Evolutionary conservation across 2,888 invertebrate species (phyloP).

Genomic region (Dryobotodes eremita): DNA sequence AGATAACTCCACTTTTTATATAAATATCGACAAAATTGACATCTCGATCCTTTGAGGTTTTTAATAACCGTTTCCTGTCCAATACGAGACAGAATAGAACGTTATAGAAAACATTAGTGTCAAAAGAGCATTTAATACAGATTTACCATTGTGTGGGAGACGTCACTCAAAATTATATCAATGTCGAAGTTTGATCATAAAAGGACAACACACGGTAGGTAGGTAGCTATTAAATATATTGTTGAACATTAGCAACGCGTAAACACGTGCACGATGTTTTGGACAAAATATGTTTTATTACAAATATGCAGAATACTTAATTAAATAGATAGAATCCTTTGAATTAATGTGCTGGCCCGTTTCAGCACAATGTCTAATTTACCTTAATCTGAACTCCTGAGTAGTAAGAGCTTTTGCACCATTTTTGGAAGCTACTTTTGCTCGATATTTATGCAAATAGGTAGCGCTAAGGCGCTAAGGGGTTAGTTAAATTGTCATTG

Average conservation of each 20-base stretch:
- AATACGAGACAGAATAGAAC: conserved; percentile 76
- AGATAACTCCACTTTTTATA: conserved; percentile 58
- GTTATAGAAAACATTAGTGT: conserved; percentile 79
- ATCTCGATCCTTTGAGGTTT: conserved; percentile 75
- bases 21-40: conserved; percentile 64
- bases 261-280: conserved; percentile 61
- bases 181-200: conserved; percentile 74
- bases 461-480: not conserved
- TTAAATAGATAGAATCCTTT: not conserved
- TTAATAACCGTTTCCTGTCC: conserved; percentile 82
- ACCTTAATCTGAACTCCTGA: conserved; percentile 15
- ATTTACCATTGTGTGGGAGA: conserved; percentile 86
- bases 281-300: not conserved
- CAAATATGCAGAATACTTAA: not conserved
- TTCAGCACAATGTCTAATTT: conserved; percentile 11
- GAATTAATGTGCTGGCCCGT: not conserved
- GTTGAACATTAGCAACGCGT: conserved; percentile 51
- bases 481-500: not conserved
- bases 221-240: conserved; percentile 63
- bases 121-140: conserved; percentile 88
- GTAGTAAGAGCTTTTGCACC: not conserved
- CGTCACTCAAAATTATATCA: conserved; percentile 85
- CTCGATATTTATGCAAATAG: conserved; percentile 8
- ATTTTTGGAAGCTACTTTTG: conserved; percentile 5
- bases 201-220: conserved; percentile 68